Evolutionary conservation across 2,797 vertebrate species (phyloP).

Genomic region (Fratercula arctica): DNA sequence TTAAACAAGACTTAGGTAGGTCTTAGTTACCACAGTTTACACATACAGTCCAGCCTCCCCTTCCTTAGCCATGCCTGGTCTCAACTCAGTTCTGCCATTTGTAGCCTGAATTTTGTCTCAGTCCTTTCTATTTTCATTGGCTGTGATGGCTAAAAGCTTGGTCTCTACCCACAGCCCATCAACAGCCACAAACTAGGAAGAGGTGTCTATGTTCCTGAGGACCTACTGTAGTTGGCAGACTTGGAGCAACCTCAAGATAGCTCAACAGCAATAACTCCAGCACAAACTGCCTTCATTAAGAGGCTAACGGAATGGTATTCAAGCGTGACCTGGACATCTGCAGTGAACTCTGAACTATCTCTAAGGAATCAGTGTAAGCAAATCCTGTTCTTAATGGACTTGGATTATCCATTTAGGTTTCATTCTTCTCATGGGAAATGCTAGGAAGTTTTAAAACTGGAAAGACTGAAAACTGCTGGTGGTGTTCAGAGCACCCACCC

Average conservation of each 20-base stretch:
- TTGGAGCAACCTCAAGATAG: background rate
- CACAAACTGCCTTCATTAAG: background rate
- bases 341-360: background rate
- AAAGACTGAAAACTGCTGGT: background rate
- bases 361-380: background rate
- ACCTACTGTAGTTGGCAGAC: background rate
- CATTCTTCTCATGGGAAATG: background rate
- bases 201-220: background rate
- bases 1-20: background rate
- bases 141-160: background rate
- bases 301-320: background rate
- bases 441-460: background rate
- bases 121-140: background rate
- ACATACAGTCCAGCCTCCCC: fast-evolving
- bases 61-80: background rate
- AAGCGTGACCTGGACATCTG: background rate
- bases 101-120: background rate
- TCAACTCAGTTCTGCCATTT: background rate
- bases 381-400: background rate
- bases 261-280: background rate
- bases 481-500: background rate
- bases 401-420: background rate
- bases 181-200: background rate
- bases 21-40: background rate
- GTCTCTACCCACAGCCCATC: background rate